A percentile compares a stretch with the other conserved stretches of the same genome.
These are phyloP conservation scores for Colius striatus DNA, from an alignment of 2,113 vertebrate species.

Conservation along the genomic window DNA sequence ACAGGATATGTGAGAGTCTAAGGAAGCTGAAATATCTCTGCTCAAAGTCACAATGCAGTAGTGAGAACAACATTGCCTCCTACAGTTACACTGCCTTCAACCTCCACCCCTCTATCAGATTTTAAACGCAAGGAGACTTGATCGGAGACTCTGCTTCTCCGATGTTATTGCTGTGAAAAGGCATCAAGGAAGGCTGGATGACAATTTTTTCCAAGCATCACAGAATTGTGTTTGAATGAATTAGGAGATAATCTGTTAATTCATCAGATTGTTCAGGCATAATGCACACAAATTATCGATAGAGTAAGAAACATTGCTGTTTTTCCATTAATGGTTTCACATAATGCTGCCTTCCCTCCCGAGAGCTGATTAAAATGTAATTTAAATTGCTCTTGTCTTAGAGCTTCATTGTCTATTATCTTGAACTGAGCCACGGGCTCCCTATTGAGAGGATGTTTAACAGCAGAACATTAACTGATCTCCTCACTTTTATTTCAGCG, in stretches of 20 bases:
- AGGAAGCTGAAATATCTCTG: background rate
- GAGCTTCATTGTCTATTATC: slow-evolving; percentile 43
- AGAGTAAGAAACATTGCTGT: slow-evolving; percentile 32
- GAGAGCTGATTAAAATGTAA: slow-evolving; percentile 66
- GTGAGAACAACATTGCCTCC: background rate
- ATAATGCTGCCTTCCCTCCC: slow-evolving; percentile 46
- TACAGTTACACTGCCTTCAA: background rate
- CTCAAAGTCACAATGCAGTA: background rate
- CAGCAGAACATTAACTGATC: background rate
- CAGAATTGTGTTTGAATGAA: background rate
- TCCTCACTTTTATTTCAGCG: background rate
- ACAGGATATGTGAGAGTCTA: background rate
- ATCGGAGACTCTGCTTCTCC: background rate
- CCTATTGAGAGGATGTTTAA: slow-evolving; percentile 1
- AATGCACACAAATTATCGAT: background rate
- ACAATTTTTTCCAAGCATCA: background rate
- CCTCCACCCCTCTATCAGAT: background rate
- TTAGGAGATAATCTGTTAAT: slow-evolving; percentile 45
- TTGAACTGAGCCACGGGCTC: slow-evolving; percentile 18
- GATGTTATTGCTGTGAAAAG: background rate
- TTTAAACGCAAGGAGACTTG: background rate
- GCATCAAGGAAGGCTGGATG: background rate
- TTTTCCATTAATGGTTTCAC: slow-evolving; percentile 51
- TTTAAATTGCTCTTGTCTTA: slow-evolving; percentile 48
- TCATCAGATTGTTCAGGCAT: slow-evolving; percentile 29